Evolutionary conservation across 2,888 invertebrate species (phyloP).

Genomic region (Drosophila fungiperda): DNA sequence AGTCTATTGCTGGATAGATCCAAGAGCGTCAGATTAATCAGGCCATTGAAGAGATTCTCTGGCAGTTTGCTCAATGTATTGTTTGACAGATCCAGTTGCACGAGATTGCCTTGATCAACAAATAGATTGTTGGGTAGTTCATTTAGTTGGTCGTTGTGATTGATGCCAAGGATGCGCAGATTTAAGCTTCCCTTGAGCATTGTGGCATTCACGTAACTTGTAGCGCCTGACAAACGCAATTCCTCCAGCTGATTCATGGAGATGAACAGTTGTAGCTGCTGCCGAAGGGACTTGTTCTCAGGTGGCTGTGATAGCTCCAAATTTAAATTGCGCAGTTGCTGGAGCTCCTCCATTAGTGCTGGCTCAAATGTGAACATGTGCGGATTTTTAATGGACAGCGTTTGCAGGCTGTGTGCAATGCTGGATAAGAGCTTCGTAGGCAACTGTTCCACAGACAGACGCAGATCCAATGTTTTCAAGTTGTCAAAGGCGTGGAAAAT

Average conservation of each 20-base stretch:
- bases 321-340: conserved; percentile 57
- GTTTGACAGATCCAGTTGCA: conserved; percentile 34
- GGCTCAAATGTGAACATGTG: conserved; percentile 45
- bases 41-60: conserved; percentile 79
- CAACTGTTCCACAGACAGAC: conserved; percentile 48
- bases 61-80: conserved; percentile 44
- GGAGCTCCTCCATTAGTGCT: conserved; percentile 13
- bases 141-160: conserved; percentile 41
- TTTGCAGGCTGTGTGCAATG: too few relatives aligned
- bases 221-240: conserved; percentile 87
- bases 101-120: conserved; percentile 50
- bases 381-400: conserved; percentile 55
- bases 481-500: conserved; percentile 44
- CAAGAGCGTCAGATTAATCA: conserved; percentile 86
- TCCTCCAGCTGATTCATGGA: conserved; percentile 87
- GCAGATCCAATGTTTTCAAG: conserved; percentile 47
- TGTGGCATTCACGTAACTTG: conserved; percentile 86
- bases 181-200: conserved; percentile 88
- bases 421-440: too few relatives aligned
- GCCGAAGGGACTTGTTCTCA: too few relatives aligned
- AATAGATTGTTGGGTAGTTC: conserved; percentile 54
- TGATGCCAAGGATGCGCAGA: conserved; percentile 86
- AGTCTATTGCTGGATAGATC: conserved; percentile 88
- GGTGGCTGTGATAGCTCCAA: conserved; percentile 20
- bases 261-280: conserved; percentile 85